Conservation (phyloP, 2,888 invertebrate genomes). For the Salpingus planirostris region DNA sequence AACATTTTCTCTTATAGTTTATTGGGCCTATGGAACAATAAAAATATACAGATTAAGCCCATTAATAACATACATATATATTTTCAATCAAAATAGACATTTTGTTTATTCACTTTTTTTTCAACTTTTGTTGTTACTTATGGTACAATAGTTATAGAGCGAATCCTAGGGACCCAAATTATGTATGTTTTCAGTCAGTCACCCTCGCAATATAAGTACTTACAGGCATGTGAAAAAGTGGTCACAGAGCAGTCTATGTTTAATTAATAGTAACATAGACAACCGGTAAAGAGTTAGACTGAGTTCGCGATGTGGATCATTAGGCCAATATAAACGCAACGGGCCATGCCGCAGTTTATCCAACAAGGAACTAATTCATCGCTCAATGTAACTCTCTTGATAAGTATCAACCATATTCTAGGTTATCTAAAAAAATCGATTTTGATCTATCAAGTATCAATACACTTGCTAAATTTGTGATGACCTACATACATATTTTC, state of each 20-base stretch:
- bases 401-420: no score
- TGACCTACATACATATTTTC: conserved; percentile 25
- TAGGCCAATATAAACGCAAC: no score
- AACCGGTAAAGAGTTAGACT: conserved; percentile 17
- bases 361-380: no score
- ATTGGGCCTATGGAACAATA: conserved; percentile 37
- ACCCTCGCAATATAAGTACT: conserved; percentile 35
- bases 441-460: no score
- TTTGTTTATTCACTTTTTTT: conserved; percentile 23
- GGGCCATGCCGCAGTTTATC: no score
- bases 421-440: conserved; percentile 10
- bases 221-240: conserved; percentile 26
- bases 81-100: conserved; percentile 39
- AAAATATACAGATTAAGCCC: conserved; percentile 40
- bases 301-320: no score
- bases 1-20: conserved; percentile 32
- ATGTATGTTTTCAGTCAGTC: conserved; percentile 31
- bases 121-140: conserved; percentile 24
- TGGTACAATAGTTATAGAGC: conserved; percentile 29
- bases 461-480: no score
- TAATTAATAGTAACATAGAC: conserved; percentile 8
- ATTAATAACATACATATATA: conserved; percentile 38
- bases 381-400: no score
- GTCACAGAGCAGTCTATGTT: conserved; percentile 28
- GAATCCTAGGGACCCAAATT: conserved; percentile 29